A percentile compares a stretch with the other conserved stretches of the same genome.
Evolutionary conservation across 2,888 invertebrate species (phyloP).

Genomic region (Geophilus truncorum): DNA sequence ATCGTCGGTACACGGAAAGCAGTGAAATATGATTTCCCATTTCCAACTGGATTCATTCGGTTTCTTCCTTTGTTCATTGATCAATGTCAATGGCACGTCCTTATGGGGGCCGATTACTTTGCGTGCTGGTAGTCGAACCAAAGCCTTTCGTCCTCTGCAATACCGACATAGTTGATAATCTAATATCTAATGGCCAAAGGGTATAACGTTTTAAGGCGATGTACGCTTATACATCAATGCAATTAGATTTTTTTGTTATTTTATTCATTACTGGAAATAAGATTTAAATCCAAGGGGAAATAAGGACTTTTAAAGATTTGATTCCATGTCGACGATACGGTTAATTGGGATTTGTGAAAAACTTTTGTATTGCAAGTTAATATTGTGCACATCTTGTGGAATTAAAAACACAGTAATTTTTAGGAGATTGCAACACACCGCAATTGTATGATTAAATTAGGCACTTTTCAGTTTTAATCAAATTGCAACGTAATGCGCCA

Average conservation of each 20-base stretch:
- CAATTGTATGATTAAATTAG: slow-evolving; percentile 9
- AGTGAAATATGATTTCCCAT: slow-evolving; percentile 24
- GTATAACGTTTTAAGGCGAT: neutral
- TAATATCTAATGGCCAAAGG: neutral
- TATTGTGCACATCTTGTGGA: neutral
- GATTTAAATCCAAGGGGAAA: neutral
- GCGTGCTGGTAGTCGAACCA: neutral
- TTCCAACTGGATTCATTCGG: slow-evolving; percentile 25
- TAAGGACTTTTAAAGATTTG: neutral
- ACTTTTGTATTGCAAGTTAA: neutral
- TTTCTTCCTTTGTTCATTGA: slow-evolving; percentile 25
- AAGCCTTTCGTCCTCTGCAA: neutral
- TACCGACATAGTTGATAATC: neutral
- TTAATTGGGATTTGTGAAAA: neutral
- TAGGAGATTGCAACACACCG: neutral
- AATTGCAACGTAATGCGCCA: slow-evolving; percentile 12
- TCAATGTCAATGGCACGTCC: slow-evolving; percentile 22
- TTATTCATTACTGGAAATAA: neutral
- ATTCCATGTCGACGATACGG: neutral
- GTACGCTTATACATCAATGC: neutral
- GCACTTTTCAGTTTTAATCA: slow-evolving; percentile 25
- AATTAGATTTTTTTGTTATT: neutral
- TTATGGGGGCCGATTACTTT: slow-evolving; percentile 11
- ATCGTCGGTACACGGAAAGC: slow-evolving; percentile 7
- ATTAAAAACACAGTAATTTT: slow-evolving; percentile 1